Conservation (phyloP, 2,113 vertebrate species). For the Lepidothrix coronata region DNA sequence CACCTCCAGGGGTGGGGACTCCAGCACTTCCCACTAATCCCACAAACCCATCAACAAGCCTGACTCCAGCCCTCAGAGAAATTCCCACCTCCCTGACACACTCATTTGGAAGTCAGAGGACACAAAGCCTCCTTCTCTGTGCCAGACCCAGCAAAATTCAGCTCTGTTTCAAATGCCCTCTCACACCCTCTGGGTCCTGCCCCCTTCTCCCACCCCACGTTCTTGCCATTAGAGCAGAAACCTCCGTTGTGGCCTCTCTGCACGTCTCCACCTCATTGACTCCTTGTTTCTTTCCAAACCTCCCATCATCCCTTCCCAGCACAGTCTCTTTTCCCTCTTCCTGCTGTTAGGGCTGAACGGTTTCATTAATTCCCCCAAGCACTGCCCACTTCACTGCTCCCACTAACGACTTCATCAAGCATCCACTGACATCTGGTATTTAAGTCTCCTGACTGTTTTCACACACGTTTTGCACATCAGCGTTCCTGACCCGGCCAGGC, state of each 20-base stretch:
- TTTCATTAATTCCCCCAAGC: slow-evolving; percentile 1
- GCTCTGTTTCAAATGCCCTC: background rate
- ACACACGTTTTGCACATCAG: background rate
- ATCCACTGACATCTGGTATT: background rate
- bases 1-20: background rate
- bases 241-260: fast-evolving
- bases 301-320: background rate
- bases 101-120: background rate
- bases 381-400: background rate
- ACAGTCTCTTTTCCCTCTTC: background rate
- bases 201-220: background rate
- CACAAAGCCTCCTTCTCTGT: background rate
- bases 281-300: background rate
- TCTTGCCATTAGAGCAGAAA: background rate
- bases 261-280: background rate
- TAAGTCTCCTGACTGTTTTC: background rate
- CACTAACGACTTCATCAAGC: slow-evolving; percentile 1
- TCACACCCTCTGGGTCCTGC: background rate
- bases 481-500: fast-evolving
- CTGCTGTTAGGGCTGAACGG: background rate
- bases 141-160: background rate
- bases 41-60: background rate
- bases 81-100: background rate
- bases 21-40: background rate
- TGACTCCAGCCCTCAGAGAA: background rate